phyloP scores from a whole-genome alignment of 2,113 vertebrate species.

The Equus quagga region DNA sequence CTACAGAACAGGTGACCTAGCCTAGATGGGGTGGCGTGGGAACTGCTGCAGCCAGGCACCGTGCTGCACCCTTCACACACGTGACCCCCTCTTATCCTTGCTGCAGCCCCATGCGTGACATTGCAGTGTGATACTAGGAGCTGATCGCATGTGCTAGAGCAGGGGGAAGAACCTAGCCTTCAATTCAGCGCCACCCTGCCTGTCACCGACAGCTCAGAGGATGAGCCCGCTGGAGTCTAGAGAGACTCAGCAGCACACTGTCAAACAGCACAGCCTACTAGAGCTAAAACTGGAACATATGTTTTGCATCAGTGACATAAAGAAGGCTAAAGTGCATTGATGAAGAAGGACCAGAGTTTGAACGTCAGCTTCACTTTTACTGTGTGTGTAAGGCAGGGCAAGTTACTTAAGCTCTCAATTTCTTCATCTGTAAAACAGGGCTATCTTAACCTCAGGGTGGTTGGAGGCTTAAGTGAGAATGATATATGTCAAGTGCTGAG shows the following conservation, averaged over 20 bases:
- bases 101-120: neutral
- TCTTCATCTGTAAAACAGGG: neutral
- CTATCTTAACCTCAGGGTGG: neutral
- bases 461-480: neutral
- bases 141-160: rapidly evolving
- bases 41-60: neutral
- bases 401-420: neutral
- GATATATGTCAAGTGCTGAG: neutral
- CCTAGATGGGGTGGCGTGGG: neutral
- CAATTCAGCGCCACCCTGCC: neutral
- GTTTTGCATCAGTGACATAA: neutral
- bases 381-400: neutral
- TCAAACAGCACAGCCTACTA: neutral
- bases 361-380: neutral
- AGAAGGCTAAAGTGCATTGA: neutral
- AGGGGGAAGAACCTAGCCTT: neutral
- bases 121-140: neutral
- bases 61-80: neutral
- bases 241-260: neutral
- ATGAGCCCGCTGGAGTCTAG: neutral
- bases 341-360: neutral
- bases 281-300: neutral
- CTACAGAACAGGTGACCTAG: neutral
- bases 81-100: too few species aligned
- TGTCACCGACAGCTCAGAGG: neutral